phyloP scores from a whole-genome alignment of 2,888 invertebrate species.

The Eristalinus sepulchralis region DNA sequence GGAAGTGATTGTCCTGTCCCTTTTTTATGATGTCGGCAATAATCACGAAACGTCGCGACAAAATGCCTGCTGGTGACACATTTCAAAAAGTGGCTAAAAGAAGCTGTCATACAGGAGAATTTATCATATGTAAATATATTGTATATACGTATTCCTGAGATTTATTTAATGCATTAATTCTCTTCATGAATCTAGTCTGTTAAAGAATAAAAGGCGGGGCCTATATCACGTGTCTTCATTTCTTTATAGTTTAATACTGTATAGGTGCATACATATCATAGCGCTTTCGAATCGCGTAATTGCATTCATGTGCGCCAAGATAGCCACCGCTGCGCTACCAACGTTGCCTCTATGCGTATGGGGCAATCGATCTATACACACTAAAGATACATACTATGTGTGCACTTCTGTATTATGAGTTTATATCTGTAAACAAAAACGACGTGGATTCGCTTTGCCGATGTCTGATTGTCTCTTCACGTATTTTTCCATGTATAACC shows the following conservation, averaged over 20 bases:
- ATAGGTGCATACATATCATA: slow-evolving; percentile 8
- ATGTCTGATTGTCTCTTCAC: slow-evolving; percentile 37
- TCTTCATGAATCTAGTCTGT: background rate
- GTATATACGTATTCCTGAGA: background rate
- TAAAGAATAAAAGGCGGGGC: slow-evolving; percentile 48
- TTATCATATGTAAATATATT: background rate
- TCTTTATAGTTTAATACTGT: slow-evolving; percentile 13
- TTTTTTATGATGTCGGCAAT: slow-evolving; percentile 29
- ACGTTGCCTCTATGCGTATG: background rate
- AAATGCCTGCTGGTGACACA: slow-evolving; percentile 13
- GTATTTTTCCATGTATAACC: slow-evolving; percentile 3
- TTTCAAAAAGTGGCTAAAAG: slow-evolving; percentile 16
- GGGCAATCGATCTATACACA: background rate
- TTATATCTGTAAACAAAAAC: slow-evolving; percentile 33
- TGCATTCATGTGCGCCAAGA: slow-evolving; percentile 37
- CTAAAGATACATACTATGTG: background rate
- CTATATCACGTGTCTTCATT: slow-evolving; percentile 47
- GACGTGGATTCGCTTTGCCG: slow-evolving; percentile 36
- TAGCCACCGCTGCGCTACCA: background rate
- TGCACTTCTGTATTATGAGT: background rate
- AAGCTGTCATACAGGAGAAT: slow-evolving; percentile 2
- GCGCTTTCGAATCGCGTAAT: slow-evolving; percentile 34
- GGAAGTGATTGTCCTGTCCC: slow-evolving; percentile 35
- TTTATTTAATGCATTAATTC: background rate
- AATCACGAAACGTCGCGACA: slow-evolving; percentile 45